Base-by-base conservation (phyloP, 1,140 invertebrate species). In the Drosophila punjabiensis region DNA sequence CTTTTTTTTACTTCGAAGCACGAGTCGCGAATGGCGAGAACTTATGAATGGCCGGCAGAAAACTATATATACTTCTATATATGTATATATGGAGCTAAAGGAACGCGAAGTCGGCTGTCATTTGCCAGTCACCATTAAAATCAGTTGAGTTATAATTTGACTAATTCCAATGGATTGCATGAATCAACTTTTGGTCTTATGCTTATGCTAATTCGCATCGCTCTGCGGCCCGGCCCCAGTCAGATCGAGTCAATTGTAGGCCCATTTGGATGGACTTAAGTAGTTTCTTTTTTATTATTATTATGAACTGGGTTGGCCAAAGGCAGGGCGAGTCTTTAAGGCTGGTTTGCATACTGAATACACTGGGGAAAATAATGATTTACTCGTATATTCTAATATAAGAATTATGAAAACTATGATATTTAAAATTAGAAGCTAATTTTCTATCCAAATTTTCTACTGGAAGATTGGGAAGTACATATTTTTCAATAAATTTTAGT, bases 161-260 rank as follows among this genome's bases (percentile, higher is more conserved):
- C 82, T 87, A 86, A 86, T 86, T 86, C 82, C 76, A 85, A 81
- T 84, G 78, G 63, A 71, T 77, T 67, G 73, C 75, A 73, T 85
- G 77, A 85, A 79, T 87, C 79, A 82, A 67, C 61, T 82, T 76
- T 76, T 67, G 79, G 82, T 62, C 65, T 50, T 50, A 32, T 84
- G 76, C 81, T 89, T 84, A 89, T 88, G 85, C 81, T 84, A 88
- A 88, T 88, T 81, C 69, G 39, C 62, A 88, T 62, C 74, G 76
- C 60, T 70, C 65, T 37, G 30, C 8, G 14, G 64, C 18, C 39
- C 39, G 56, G 66, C 63, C 53, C 37, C 68, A 74, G 30, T 52
- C 69, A 41, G 68, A 61, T 74, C 71, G 71, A 74, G 71, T 61
- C 68, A 74, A 74, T 74, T 74, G 68, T 82, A 58, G 79, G 83